Evolutionary conservation across 2,797 vertebrate species (phyloP).

Genomic region (Ctenochaetus hawaiiensis): DNA sequence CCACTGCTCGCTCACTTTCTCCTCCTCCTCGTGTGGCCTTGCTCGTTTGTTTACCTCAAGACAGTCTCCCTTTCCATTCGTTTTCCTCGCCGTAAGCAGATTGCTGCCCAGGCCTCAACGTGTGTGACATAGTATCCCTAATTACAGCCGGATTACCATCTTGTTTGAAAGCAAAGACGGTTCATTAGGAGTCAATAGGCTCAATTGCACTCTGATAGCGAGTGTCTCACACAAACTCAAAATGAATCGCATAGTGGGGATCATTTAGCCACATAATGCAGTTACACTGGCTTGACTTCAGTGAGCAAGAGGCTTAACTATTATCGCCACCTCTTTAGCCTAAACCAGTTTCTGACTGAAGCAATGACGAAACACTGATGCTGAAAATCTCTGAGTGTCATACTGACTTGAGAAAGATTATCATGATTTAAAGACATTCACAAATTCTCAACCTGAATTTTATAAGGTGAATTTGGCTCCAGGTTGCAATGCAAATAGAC

Average conservation of each 20-base stretch:
- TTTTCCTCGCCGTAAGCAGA: conserved; percentile 57
- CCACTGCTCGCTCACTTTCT: conserved; percentile 42
- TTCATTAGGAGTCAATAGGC: conserved; percentile 78
- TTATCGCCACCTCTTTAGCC: conserved; percentile 40
- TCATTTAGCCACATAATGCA: conserved; percentile 52
- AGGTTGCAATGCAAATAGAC: background rate
- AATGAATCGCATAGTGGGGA: conserved; percentile 40
- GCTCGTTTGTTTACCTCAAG: conserved; percentile 71
- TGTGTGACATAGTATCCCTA: conserved; percentile 71
- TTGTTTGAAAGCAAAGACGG: conserved; percentile 75
- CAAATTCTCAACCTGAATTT: conserved; percentile 6
- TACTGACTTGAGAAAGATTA: conserved; percentile 29
- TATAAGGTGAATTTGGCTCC: background rate
- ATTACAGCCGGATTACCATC: conserved; percentile 80
- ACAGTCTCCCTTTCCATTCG: conserved; percentile 45
- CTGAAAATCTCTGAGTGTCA: conserved; percentile 23
- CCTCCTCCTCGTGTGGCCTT: conserved; percentile 49
- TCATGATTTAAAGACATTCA: conserved; percentile 8
- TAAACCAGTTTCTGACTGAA: conserved; percentile 21
- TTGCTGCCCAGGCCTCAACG: conserved; percentile 39
- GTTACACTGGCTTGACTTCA: conserved; percentile 29
- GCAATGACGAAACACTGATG: conserved; percentile 26
- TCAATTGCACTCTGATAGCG: conserved; percentile 61
- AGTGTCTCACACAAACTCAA: conserved; percentile 48
- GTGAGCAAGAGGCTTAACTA: conserved; percentile 47